Percentiles rank a stretch among this genome's conserved stretches.
Evolutionary conservation across 2,888 invertebrate genomes (phyloP).

Genomic region (Diploptera punctata): DNA sequence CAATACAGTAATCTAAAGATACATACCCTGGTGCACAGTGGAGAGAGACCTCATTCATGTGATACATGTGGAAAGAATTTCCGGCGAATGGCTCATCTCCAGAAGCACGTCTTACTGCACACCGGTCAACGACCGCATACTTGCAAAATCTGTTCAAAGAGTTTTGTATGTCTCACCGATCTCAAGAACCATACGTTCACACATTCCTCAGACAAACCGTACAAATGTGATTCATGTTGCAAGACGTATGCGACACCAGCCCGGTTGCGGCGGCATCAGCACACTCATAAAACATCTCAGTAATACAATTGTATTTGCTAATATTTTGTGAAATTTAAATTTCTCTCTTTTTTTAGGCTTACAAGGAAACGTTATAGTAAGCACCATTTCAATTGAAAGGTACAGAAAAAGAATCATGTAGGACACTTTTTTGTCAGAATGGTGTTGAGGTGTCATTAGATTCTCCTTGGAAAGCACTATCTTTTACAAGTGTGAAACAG

Average conservation of each 20-base stretch:
- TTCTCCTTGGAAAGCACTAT: too few species aligned
- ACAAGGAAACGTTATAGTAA: too few species aligned
- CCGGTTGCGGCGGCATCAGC: neutral
- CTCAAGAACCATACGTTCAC: conserved; percentile 3
- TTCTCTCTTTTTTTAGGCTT: too few species aligned
- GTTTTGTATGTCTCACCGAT: conserved; percentile 60
- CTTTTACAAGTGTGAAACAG: too few species aligned
- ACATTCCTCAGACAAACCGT: neutral
- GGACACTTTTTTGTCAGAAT: too few species aligned
- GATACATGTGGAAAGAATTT: conserved; percentile 83
- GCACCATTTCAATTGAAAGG: too few species aligned
- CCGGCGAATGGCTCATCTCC: conserved; percentile 80
- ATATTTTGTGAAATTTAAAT: too few species aligned
- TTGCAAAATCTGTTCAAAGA: conserved; percentile 89
- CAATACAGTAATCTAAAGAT: conserved; percentile 69
- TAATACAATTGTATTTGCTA: too few species aligned
- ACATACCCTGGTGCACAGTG: conserved; percentile 78
- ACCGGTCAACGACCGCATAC: conserved; percentile 85
- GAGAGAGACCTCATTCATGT: conserved; percentile 82
- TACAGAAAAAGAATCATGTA: too few species aligned
- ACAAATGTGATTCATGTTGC: neutral
- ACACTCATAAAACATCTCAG: too few species aligned
- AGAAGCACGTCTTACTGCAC: conserved; percentile 86
- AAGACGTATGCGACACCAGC: conserved; percentile 1
- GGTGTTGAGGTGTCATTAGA: too few species aligned